Conservation (phyloP, 1,140 invertebrate genomes). For the Heliconius congener region DNA sequence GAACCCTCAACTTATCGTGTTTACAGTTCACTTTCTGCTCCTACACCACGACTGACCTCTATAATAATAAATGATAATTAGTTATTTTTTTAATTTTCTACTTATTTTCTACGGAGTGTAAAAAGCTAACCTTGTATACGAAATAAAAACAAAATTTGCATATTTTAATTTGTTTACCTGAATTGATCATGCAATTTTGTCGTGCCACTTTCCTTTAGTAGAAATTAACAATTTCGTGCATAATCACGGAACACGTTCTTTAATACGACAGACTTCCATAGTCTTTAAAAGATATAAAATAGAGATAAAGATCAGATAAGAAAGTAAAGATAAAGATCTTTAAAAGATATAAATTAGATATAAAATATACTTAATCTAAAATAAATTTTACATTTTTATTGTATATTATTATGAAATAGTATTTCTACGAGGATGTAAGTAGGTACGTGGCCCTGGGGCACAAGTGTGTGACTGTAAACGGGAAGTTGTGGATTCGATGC, state of each 20-base stretch:
- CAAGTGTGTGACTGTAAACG: too few relatives aligned
- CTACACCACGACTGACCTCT: too few relatives aligned
- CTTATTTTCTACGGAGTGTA: neutral
- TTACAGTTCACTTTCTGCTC: too few relatives aligned
- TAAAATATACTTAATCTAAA: too few relatives aligned
- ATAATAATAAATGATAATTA: neutral
- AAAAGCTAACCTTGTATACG: neutral
- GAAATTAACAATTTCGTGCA: slow-evolving; percentile 1
- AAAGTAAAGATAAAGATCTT: too few relatives aligned
- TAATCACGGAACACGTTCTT: neutral
- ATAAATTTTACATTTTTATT: neutral
- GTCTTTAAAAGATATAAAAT: too few relatives aligned
- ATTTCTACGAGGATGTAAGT: too few relatives aligned
- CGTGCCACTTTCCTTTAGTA: neutral
- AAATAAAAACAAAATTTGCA: neutral
- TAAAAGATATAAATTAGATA: too few relatives aligned
- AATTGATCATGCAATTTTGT: neutral
- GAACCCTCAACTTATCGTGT: too few relatives aligned
- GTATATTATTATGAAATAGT: neutral
- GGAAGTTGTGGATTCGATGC: too few relatives aligned
- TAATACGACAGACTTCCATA: neutral
- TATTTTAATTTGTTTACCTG: slow-evolving; percentile 4
- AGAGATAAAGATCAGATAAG: too few relatives aligned
- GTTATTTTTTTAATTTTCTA: neutral
- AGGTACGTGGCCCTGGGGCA: too few relatives aligned